These are phyloP conservation scores for Malthinus flaveolus DNA, from an alignment of 2,888 invertebrate species.

Conservation along the genomic window DNA sequence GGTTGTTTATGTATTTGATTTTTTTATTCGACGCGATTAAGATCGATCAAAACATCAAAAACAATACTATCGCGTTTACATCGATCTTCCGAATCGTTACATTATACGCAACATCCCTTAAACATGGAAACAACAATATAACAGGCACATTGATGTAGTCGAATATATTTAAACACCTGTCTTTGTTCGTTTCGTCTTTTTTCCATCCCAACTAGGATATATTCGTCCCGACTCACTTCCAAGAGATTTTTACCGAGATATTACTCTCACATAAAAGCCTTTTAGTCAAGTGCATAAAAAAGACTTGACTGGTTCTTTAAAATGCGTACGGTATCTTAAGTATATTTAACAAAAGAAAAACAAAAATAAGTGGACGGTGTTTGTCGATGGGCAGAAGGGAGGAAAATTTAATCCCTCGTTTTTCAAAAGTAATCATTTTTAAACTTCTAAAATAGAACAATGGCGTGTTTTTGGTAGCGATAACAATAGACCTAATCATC, in stretches of 20 bases:
- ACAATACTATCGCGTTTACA: slow-evolving; percentile 38
- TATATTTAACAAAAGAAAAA: not conserved
- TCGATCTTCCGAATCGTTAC: slow-evolving; percentile 36
- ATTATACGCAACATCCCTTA: slow-evolving; percentile 37
- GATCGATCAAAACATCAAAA: slow-evolving; percentile 34
- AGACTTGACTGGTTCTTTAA: not conserved
- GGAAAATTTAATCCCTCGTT: slow-evolving; percentile 1
- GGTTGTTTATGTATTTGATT: not conserved
- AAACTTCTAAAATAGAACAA: slow-evolving; percentile 19
- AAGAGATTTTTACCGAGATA: slow-evolving; percentile 27
- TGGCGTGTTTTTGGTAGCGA: slow-evolving; percentile 8
- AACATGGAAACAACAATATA: slow-evolving; percentile 36
- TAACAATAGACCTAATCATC: not conserved
- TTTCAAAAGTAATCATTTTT: slow-evolving; percentile 7
- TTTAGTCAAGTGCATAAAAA: slow-evolving; percentile 22
- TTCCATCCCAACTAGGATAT: slow-evolving; percentile 10
- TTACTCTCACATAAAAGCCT: slow-evolving; percentile 28
- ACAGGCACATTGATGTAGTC: slow-evolving; percentile 26
- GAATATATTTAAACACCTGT: slow-evolving; percentile 35
- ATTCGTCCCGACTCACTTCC: slow-evolving; percentile 12
- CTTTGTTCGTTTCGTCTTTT: slow-evolving; percentile 25
- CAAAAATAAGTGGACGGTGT: not conserved
- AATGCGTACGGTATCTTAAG: not conserved
- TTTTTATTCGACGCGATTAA: slow-evolving; percentile 32
- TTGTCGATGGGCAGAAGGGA: not conserved